Evolutionary conservation across 2,797 vertebrate species (phyloP).

Genomic region (Platyrinchus mystaceus): DNA sequence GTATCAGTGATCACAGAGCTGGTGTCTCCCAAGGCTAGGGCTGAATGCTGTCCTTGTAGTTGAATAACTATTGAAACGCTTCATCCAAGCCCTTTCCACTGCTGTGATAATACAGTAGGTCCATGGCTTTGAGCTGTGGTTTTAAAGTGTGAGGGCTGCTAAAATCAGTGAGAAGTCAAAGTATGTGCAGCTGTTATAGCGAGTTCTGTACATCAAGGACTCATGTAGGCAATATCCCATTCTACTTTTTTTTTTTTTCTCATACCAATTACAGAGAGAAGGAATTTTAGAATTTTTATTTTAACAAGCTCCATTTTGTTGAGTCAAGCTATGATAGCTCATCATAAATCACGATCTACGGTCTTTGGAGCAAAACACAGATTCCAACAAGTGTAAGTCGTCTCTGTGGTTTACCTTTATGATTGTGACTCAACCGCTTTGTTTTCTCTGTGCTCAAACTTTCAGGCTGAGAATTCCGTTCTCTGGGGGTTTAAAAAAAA

Average conservation of each 20-base stretch:
- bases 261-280: not conserved
- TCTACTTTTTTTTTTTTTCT: not conserved
- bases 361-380: not conserved
- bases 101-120: not conserved
- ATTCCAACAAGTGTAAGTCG: not conserved
- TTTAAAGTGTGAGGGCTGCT: not conserved
- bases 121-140: not conserved
- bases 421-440: not conserved
- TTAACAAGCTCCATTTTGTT: not conserved
- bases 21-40: conserved; percentile 39
- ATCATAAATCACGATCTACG: not conserved
- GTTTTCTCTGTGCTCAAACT: not conserved
- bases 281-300: not conserved
- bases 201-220: not conserved
- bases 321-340: not conserved
- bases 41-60: not conserved
- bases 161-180: not conserved
- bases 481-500: not conserved
- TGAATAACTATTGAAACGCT: conserved; percentile 1
- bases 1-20: conserved; percentile 58
- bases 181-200: not conserved
- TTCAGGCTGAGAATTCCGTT: not conserved
- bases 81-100: not conserved
- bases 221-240: not conserved
- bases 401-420: not conserved